Evolutionary conservation across 2,797 vertebrate species (phyloP).

Genomic region (Periophthalmus magnuspinnatus): DNA sequence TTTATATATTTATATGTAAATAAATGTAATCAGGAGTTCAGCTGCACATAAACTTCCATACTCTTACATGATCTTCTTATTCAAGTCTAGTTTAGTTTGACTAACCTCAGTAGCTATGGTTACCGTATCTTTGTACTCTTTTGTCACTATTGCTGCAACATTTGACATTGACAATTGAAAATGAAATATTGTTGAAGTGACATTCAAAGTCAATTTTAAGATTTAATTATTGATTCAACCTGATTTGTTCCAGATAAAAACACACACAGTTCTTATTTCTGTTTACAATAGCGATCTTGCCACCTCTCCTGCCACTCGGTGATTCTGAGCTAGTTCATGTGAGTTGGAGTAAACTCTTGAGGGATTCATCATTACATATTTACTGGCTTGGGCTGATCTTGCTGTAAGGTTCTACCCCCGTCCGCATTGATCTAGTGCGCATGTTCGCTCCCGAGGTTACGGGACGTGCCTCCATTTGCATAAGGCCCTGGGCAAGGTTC

Average conservation of each 20-base stretch:
- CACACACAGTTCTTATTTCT: constrained; percentile 49
- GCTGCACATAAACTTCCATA: not conserved
- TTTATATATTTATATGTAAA: too few relatives aligned
- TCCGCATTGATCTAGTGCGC: constrained; percentile 96
- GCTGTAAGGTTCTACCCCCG: constrained; percentile 92
- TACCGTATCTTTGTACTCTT: too few relatives aligned
- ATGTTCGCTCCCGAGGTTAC: constrained; percentile 95
- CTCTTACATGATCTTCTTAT: not conserved
- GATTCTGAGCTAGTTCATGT: constrained; percentile 69
- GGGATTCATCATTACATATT: constrained; percentile 97
- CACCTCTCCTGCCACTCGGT: constrained; percentile 55
- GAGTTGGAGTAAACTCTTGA: constrained; percentile 83
- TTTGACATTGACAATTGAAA: constrained; percentile 51
- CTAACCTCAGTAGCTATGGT: constrained; percentile 53
- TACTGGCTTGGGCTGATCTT: constrained; percentile 91
- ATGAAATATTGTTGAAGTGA: constrained; percentile 70
- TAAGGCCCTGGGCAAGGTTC: constrained; percentile 99
- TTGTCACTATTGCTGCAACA: too few relatives aligned
- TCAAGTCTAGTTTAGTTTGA: constrained; percentile 18
- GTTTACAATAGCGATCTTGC: constrained; percentile 27
- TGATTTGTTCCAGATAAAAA: constrained; percentile 20
- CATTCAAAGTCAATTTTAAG: constrained; percentile 60
- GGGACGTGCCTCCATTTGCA: constrained; percentile 97
- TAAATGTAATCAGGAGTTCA: too few relatives aligned
- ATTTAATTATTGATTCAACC: constrained; percentile 42